Evolutionary conservation across 2,797 vertebrate species (phyloP).

Genomic region (Pipistrellus nathusii): DNA sequence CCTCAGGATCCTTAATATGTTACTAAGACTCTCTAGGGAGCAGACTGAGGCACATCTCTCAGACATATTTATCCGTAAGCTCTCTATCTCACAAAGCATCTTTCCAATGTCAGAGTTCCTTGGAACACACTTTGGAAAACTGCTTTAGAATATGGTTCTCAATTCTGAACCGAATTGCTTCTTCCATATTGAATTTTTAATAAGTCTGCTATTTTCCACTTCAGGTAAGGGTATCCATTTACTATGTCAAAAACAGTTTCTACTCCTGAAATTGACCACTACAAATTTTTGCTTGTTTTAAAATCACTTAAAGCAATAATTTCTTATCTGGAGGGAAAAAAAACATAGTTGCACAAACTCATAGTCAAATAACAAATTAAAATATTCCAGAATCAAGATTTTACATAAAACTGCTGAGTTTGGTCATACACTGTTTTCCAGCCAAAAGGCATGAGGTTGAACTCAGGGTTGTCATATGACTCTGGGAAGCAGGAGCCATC

Average conservation of each 20-base stretch:
- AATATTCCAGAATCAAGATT: slow-evolving; percentile 9
- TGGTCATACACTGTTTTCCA: background rate
- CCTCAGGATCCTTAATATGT: background rate
- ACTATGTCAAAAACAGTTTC: background rate
- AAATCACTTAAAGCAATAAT: background rate
- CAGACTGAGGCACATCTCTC: background rate
- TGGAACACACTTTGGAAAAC: background rate
- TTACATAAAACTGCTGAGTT: background rate
- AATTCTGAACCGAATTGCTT: background rate
- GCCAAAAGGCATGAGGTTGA: background rate
- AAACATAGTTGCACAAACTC: background rate
- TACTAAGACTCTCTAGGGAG: background rate
- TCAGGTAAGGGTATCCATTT: background rate
- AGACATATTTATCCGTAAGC: background rate
- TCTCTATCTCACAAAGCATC: background rate
- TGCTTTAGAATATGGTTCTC: background rate
- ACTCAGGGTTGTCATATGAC: background rate
- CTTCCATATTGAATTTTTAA: background rate
- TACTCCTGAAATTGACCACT: background rate
- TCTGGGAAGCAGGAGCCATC: background rate
- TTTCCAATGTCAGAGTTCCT: background rate
- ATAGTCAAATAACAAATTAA: slow-evolving; percentile 2
- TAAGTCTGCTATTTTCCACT: background rate
- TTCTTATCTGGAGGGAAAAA: background rate
- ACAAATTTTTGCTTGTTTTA: background rate